phyloP scores from a whole-genome alignment of 2,113 vertebrate genomes.

The Tretioscincus oriximinensis region DNA sequence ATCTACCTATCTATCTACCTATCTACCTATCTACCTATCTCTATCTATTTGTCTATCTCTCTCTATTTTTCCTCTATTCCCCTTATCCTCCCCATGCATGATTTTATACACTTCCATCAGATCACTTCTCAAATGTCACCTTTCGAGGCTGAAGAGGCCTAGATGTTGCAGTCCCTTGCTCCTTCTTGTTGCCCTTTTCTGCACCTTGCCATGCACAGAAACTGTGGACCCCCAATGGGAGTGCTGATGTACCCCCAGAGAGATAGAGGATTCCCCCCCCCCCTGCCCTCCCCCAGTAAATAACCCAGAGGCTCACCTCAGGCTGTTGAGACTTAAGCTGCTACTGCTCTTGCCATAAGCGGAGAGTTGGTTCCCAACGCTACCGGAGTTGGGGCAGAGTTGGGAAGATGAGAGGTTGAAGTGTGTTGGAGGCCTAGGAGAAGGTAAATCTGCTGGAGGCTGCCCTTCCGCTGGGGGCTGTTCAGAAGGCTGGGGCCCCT shows the following conservation, averaged over 20 bases:
- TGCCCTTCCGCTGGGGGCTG: conserved; percentile 61
- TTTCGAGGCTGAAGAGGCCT: too few species aligned
- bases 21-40: too few species aligned
- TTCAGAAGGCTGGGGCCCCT: conserved; percentile 70
- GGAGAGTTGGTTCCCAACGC: conserved; percentile 79
- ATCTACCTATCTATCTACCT: too few species aligned
- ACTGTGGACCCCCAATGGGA: accelerated
- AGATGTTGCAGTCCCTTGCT: too few species aligned
- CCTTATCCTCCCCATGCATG: too few species aligned
- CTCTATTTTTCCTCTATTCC: too few species aligned
- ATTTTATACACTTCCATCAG: too few species aligned
- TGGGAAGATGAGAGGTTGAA: conserved; percentile 72
- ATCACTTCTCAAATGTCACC: too few species aligned
- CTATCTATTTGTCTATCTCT: too few species aligned
- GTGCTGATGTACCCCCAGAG: too few species aligned
- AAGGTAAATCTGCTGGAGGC: conserved; percentile 73
- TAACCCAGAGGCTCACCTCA: conserved; percentile 77
- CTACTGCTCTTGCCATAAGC: conserved; percentile 89
- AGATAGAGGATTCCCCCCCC: too few species aligned
- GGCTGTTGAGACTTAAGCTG: conserved; percentile 89
- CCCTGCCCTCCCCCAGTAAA: too few species aligned
- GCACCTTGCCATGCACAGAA: accelerated
- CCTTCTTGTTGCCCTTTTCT: not conserved
- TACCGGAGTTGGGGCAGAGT: conserved; percentile 79
- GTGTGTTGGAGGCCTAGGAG: conserved; percentile 75